Conservation (phyloP, 2,888 invertebrate genomes). For the Drosophila infuscata region DNA sequence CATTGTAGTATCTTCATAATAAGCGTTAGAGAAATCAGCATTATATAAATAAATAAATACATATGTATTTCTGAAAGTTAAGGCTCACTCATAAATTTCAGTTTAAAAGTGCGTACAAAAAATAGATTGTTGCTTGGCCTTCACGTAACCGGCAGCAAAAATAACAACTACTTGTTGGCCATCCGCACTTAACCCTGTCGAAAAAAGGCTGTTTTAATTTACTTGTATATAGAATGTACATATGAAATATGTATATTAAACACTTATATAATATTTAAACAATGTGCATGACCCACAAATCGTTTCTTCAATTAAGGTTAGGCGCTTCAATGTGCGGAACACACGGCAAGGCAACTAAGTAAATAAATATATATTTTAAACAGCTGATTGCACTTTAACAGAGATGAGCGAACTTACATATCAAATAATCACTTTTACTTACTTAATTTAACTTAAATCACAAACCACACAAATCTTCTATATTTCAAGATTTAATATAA, state of each 20-base stretch:
- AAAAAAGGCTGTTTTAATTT: conserved; percentile 72
- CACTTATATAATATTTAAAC: conserved; percentile 20
- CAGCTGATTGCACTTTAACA: conserved; percentile 1
- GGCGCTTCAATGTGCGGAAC: conserved; percentile 75
- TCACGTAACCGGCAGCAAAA: conserved; percentile 33
- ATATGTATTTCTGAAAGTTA: conserved; percentile 1
- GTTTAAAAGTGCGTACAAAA: conserved; percentile 58
- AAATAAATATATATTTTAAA: conserved; percentile 32
- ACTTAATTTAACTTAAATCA: not conserved
- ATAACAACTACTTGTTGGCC: conserved; percentile 52
- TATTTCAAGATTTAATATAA: not conserved
- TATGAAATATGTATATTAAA: conserved; percentile 14
- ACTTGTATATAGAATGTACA: conserved; percentile 28
- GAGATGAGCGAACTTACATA: conserved; percentile 25
- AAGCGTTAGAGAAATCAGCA: conserved; percentile 1
- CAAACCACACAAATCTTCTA: not conserved
- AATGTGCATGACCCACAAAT: conserved; percentile 74
- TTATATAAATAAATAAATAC: conserved; percentile 11
- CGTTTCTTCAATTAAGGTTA: conserved; percentile 70
- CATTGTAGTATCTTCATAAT: not conserved
- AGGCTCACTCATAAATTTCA: conserved; percentile 37
- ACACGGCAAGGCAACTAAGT: conserved; percentile 33
- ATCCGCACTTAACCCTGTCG: conserved; percentile 76
- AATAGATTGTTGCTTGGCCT: conserved; percentile 77
- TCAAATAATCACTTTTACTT: not conserved